phyloP scores from a whole-genome alignment of 2,888 invertebrate genomes.

The Drosophila austrosaltans region DNA sequence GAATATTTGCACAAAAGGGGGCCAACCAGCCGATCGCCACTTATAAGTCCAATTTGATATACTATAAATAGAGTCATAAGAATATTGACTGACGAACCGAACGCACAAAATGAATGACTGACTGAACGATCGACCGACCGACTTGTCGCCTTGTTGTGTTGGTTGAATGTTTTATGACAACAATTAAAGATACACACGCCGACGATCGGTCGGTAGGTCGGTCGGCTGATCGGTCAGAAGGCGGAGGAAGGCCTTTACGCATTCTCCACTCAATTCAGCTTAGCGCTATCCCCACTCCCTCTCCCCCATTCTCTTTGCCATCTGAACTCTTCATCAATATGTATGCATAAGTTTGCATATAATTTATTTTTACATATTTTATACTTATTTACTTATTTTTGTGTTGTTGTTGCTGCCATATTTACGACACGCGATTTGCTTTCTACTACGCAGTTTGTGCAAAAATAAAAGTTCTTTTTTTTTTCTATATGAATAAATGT shows the following conservation, averaged over 20 bases:
- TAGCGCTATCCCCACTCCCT: background rate
- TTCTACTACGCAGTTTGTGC: conserved; percentile 70
- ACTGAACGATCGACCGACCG: background rate
- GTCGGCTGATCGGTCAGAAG: background rate
- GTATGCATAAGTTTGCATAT: conserved; percentile 34
- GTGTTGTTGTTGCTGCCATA: conserved; percentile 49
- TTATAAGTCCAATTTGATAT: conserved; percentile 5
- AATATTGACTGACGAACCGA: conserved; percentile 3
- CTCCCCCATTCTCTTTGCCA: conserved; percentile 21
- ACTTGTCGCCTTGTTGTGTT: background rate
- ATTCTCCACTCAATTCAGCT: conserved; percentile 4
- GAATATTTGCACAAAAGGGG: conserved; percentile 8
- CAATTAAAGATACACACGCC: conserved; percentile 32
- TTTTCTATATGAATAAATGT: conserved; percentile 59
- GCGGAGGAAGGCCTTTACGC: background rate
- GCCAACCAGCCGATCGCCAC: conserved; percentile 1
- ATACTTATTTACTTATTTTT: conserved; percentile 48
- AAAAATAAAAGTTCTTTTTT: conserved; percentile 52
- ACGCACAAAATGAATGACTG: too few relatives aligned
- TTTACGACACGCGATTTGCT: conserved; percentile 69
- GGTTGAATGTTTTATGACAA: conserved; percentile 30
- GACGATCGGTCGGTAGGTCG: background rate
- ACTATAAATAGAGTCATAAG: conserved; percentile 7
- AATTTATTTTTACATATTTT: conserved; percentile 64
- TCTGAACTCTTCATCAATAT: conserved; percentile 41